Evolutionary conservation across 2,888 invertebrate species (phyloP), one percentile per base, ranked within the genome.

Genomic region (Drosophila suboccidentalis): DNA sequence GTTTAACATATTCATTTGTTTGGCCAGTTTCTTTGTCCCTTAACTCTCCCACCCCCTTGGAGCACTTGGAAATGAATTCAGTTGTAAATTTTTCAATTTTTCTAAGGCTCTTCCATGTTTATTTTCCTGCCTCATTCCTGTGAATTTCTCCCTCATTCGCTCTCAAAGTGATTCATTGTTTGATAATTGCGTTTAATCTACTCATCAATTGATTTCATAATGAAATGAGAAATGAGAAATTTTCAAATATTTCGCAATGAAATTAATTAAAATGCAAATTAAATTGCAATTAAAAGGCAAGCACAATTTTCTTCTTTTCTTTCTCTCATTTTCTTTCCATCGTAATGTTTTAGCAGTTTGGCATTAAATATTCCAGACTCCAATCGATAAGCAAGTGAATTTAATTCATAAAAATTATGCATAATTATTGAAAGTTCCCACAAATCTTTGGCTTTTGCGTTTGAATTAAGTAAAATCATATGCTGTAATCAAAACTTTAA

Each of bases 231-330:
- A 41, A 58, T 49, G 41, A n/a, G 13, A 53, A 32, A 29, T 13
- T 34, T 39, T 47, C 15, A 47, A 63, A 60, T 41, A 49, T 54
- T 29, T 62, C 32, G 39, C 55, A 39, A 39, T 50, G 49, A 58
- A 82, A 80, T 75, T 78, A 82, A 84, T 88, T 86, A 82, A 87
- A 81, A 79, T 89, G 77, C 79, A 81, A 84, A 79, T 82, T 86
- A 69, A 78, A 78, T 58, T 80, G 75, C 83, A 79, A 86, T 80
- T 83, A 76, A 79, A 66, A 65, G 54, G 47, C 51, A 51, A 65
- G 49, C 55, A 29, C n/a, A 67, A 57, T 54, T 19, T 22, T 63
- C 26, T 38, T 19, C 19, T 36, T 44, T 19, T 44, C 32, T 46
- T 44, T 13, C 19, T 13, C 41, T 39, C 22, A 22, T 22, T 22